Conservation (phyloP, 2,888 invertebrate species). For the Cheilosia vernalis region DNA sequence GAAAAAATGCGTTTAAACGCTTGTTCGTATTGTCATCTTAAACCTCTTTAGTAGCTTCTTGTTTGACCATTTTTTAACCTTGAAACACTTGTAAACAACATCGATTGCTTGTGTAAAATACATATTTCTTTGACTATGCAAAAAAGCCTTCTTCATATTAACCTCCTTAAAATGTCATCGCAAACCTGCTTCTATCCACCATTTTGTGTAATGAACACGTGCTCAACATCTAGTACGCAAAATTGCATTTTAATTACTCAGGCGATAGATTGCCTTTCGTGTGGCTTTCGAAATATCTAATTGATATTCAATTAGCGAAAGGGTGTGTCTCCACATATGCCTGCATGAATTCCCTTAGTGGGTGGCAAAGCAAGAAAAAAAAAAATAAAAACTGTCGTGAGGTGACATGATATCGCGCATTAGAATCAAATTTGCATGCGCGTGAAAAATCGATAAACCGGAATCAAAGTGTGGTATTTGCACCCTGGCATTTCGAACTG, state of each 20-base stretch:
- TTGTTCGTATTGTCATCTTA: no score
- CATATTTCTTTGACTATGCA: no score
- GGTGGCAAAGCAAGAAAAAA: slow-evolving; percentile 9
- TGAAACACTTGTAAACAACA: no score
- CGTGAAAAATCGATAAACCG: slow-evolving; percentile 49
- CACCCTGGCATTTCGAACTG: slow-evolving; percentile 20
- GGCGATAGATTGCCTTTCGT: slow-evolving; percentile 28
- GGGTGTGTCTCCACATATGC: slow-evolving; percentile 41
- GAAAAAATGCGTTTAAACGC: no score
- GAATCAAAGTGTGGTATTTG: slow-evolving; percentile 34
- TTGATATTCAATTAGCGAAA: slow-evolving; percentile 46
- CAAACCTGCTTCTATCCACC: no score
- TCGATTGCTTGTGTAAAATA: no score
- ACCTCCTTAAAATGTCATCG: no score
- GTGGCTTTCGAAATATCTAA: slow-evolving; percentile 33
- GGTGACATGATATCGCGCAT: slow-evolving; percentile 38
- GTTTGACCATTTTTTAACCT: no score
- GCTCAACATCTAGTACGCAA: slow-evolving; percentile 13
- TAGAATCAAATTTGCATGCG: slow-evolving; percentile 56
- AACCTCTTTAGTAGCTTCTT: no score
- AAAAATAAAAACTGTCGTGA: neutral
- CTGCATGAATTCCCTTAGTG: slow-evolving; percentile 13
- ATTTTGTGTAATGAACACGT: slow-evolving; percentile 6
- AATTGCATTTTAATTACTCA: slow-evolving; percentile 26
- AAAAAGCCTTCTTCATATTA: no score